Percentiles rank a stretch among this genome's conserved stretches.
Evolutionary conservation across 2,113 vertebrate genomes (phyloP).

Genomic region (Hemiscyllium ocellatum): DNA sequence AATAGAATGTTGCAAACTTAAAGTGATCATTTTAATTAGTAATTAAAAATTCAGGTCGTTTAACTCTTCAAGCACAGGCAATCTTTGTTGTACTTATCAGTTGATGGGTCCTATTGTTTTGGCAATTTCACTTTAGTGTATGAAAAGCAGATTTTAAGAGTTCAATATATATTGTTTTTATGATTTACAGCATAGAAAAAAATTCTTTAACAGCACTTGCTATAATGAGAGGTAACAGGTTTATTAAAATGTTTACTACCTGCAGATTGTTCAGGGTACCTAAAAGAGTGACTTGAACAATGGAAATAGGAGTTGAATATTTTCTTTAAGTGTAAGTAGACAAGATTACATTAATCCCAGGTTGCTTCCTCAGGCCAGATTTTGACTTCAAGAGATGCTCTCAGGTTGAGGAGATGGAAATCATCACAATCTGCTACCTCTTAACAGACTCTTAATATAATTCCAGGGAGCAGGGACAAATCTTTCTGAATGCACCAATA

Average conservation of each 20-base stretch:
- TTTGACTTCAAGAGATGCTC: slow-evolving; percentile 63
- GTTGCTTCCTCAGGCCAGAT: slow-evolving; percentile 46
- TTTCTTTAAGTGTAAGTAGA: slow-evolving; percentile 44
- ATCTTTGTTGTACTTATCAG: not conserved
- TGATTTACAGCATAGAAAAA: not conserved
- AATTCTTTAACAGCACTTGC: not conserved
- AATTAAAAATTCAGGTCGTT: not conserved
- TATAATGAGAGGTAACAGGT: not conserved
- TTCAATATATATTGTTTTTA: slow-evolving; percentile 2
- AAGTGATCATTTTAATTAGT: not conserved
- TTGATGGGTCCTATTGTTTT: not conserved
- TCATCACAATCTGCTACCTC: slow-evolving; percentile 57
- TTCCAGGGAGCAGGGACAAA: slow-evolving; percentile 58
- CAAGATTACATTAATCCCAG: slow-evolving; percentile 55
- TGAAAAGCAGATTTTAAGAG: not conserved
- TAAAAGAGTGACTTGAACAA: not conserved
- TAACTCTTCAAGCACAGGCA: not conserved
- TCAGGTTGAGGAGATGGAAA: slow-evolving; percentile 62
- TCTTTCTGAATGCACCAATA: slow-evolving; percentile 48
- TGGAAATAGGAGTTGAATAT: slow-evolving; percentile 52
- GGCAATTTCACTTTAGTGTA: not conserved
- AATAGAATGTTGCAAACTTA: not conserved
- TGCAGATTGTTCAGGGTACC: not conserved
- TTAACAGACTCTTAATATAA: slow-evolving; percentile 68
- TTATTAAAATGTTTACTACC: not conserved